Evolutionary conservation across 2,113 vertebrate genomes (phyloP), one percentile per base, ranked within the genome.

Genomic region (Trematocara variabile): DNA sequence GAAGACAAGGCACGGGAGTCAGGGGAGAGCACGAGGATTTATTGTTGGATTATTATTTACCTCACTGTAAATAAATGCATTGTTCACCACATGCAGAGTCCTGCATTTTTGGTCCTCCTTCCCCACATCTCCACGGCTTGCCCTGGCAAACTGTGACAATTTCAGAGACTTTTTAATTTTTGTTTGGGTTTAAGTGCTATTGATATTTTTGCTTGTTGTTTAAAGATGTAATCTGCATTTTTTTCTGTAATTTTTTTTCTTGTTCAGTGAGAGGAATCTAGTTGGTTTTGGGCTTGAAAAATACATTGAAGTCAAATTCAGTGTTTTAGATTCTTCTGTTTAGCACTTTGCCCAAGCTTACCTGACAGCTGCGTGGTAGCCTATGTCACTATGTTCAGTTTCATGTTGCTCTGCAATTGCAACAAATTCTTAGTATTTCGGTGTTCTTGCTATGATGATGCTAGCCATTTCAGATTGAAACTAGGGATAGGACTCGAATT

Each of bases 81-180:
- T 56, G 54, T 56, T 56, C 54, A 56, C 54, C 54, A 56, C 54
- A 28, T 56, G 12, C 7, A 56, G 7, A 28, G 54, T 56, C 54
- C 25, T 56, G 12, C 54, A 56, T 56, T 56, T 56, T 8, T 56
- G 54, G 4, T 56, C 25, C 22, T 5, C 22, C 54, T 56, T 56
- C 0, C 22, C 53, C 53, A 54, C 20, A 54, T 7, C 0, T 0
- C 10, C 14, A 48, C 6, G 2, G 44, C 44, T 16, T 48, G 14
- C 44, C 54, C 54, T 56, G 25, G 54, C 7, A 56, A 56, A 56
- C 54, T 14, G 22, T 28, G 2, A 56, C 25, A 20, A 13, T 65
- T 39, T 39, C 34, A 39, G 60, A 65, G 34, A n/a, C 33, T 8
- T 20, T 65, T 12, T 20, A 1, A 12, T 12, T 65, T 4, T 37